Percentiles rank a stretch among this genome's conserved stretches.
Conservation (phyloP, 64 coral and sea anemone genomes). For the Montipora cactus region DNA sequence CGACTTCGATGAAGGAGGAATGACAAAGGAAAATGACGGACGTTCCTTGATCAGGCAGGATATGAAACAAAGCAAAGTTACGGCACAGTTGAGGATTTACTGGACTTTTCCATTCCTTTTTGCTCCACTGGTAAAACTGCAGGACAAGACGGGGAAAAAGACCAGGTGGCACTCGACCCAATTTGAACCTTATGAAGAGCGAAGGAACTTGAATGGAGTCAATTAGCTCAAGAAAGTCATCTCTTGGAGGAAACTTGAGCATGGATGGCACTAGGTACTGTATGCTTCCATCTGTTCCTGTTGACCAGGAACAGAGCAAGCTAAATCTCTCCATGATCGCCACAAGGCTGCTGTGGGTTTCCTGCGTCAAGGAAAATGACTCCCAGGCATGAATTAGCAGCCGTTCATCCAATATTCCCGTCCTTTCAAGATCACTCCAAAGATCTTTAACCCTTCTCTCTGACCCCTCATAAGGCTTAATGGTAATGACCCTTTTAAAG, state of each 20-base stretch:
- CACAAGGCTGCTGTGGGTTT: not conserved
- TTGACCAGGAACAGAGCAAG: not conserved
- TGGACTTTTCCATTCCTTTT: not conserved
- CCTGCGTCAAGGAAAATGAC: not conserved
- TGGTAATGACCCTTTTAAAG: not conserved
- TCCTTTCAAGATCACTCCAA: not conserved
- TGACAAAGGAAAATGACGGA: not conserved
- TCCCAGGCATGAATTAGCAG: not conserved
- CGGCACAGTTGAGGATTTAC: not conserved
- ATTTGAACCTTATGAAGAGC: not conserved
- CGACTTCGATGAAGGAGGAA: not conserved
- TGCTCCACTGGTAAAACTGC: not conserved
- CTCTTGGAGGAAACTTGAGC: not conserved
- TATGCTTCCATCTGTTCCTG: too few relatives aligned
- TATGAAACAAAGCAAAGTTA: not conserved
- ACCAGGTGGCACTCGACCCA: not conserved
- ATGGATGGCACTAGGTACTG: slow-evolving; percentile 19
- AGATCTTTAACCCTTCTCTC: not conserved
- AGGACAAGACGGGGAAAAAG: not conserved
- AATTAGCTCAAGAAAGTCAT: not conserved
- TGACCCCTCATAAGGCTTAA: not conserved
- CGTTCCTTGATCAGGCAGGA: not conserved
- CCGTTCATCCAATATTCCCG: not conserved
- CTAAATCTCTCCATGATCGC: not conserved
- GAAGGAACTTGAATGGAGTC: not conserved